Conservation (phyloP, 2,888 invertebrate genomes). For the Drosophila algonquin region DNA sequence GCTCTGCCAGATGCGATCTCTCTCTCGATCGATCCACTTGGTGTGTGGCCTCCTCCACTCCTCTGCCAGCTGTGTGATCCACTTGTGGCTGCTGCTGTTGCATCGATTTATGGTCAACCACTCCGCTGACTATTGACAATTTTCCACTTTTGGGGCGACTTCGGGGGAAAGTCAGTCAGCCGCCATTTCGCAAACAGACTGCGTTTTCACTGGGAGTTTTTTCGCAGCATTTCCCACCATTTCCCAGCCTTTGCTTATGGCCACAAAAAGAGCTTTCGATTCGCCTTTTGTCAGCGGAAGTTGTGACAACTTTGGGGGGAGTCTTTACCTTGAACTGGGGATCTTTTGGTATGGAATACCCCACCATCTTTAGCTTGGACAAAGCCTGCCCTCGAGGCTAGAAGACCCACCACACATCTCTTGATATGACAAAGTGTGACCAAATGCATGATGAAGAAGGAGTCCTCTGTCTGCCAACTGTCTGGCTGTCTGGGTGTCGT, state of each 20-base stretch:
- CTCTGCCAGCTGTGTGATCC: slow-evolving; percentile 35
- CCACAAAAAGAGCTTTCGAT: not conserved
- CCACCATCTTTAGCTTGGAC: not conserved
- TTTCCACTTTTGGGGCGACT: slow-evolving; percentile 69
- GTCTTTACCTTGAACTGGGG: no score
- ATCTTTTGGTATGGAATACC: no score
- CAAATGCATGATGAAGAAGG: not conserved
- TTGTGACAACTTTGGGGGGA: slow-evolving; percentile 10
- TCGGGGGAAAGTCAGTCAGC: slow-evolving; percentile 70
- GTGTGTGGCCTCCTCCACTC: slow-evolving; percentile 65
- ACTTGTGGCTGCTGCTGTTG: slow-evolving; percentile 24
- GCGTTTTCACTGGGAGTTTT: not conserved
- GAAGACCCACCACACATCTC: no score
- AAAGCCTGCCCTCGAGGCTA: not conserved
- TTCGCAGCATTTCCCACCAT: slow-evolving; percentile 16
- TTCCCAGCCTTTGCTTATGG: slow-evolving; percentile 49
- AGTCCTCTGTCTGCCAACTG: slow-evolving; percentile 3
- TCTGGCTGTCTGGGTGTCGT: not conserved
- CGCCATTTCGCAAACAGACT: no score
- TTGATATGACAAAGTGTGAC: not conserved
- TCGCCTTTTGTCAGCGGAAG: slow-evolving; percentile 55
- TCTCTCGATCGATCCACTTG: slow-evolving; percentile 27
- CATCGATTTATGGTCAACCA: slow-evolving; percentile 39
- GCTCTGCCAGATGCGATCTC: slow-evolving; percentile 48
- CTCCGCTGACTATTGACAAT: slow-evolving; percentile 57